phyloP scores from a whole-genome alignment of 30 jellyfish, hydroid and myxozoan species.

The Turritopsis dohrnii region DNA sequence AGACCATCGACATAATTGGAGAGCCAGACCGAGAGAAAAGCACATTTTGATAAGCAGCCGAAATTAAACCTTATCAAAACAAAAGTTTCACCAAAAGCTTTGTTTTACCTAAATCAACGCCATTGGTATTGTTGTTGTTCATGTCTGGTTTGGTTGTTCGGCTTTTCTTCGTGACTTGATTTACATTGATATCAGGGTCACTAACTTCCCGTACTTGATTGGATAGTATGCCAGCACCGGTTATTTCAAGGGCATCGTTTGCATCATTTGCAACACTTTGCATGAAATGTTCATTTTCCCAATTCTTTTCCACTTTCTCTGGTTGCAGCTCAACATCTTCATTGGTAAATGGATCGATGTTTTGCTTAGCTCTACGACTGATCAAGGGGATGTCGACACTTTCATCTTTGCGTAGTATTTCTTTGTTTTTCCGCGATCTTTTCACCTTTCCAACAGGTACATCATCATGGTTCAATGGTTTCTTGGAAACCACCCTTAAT shows the following conservation, averaged over 20 bases:
- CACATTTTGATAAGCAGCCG: not conserved
- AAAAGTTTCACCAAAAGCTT: not conserved
- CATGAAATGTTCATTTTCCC: slow-evolving; percentile 1
- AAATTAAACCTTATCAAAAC: not conserved
- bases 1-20: not conserved
- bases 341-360: not conserved
- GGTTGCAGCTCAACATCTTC: not conserved
- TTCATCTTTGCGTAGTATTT: not conserved
- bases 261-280: not conserved
- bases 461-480: not conserved
- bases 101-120: not conserved
- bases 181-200: not conserved
- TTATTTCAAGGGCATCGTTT: not conserved
- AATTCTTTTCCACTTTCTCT: slow-evolving; percentile 1
- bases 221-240: not conserved
- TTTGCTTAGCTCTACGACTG: slow-evolving; percentile 10
- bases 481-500: not conserved
- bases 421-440: not conserved
- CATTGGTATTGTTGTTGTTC: slow-evolving; percentile 7
- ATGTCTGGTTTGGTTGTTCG: not conserved
- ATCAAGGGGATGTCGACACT: not conserved
- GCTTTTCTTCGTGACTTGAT: not conserved
- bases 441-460: not conserved
- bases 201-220: not conserved
- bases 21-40: not conserved